These are phyloP conservation scores for Petrocephalus sullivani DNA, from an alignment of 2,797 vertebrate genomes.

Conservation along the genomic window DNA sequence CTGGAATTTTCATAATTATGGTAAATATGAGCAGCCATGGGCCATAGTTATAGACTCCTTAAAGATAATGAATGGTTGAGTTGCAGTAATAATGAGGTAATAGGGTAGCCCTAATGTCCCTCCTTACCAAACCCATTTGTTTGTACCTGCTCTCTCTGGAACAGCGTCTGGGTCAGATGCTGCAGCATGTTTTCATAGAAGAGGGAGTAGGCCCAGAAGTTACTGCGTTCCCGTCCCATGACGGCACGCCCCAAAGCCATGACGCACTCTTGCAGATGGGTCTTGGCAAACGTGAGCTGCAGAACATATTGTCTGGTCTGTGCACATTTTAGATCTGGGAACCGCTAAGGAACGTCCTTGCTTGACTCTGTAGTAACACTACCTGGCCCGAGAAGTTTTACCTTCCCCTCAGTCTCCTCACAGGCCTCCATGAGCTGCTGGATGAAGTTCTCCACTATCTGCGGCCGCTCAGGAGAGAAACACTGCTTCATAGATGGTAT, in stretches of 20 bases:
- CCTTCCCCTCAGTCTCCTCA: conserved; percentile 54
- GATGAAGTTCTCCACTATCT: conserved; percentile 62
- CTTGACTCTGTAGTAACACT: background rate
- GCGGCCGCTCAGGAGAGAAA: conserved; percentile 52
- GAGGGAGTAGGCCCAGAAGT: conserved; percentile 64
- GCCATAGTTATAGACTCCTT: background rate
- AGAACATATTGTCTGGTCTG: conserved; percentile 11
- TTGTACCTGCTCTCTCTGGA: conserved; percentile 58
- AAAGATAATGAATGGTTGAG: background rate
- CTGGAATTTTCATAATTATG: conserved; percentile 25
- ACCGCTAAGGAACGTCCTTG: background rate
- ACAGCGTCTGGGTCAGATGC: conserved; percentile 53
- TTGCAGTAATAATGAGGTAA: background rate
- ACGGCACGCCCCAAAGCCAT: conserved; percentile 55
- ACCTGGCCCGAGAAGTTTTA: conserved; percentile 28
- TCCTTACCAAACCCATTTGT: background rate
- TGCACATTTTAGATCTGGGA: background rate
- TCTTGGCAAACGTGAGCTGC: conserved; percentile 55
- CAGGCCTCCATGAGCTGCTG: conserved; percentile 63
- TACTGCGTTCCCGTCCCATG: conserved; percentile 57
- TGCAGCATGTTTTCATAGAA: conserved; percentile 67
- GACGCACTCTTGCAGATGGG: conserved; percentile 58
- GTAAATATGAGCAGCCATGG: background rate
- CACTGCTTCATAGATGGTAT: conserved; percentile 56
- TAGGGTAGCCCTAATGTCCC: background rate